Evolutionary conservation across 2,888 invertebrate genomes (phyloP), one percentile per base, ranked within the genome.

Genomic region (Zaprionus obscuricornis): DNA sequence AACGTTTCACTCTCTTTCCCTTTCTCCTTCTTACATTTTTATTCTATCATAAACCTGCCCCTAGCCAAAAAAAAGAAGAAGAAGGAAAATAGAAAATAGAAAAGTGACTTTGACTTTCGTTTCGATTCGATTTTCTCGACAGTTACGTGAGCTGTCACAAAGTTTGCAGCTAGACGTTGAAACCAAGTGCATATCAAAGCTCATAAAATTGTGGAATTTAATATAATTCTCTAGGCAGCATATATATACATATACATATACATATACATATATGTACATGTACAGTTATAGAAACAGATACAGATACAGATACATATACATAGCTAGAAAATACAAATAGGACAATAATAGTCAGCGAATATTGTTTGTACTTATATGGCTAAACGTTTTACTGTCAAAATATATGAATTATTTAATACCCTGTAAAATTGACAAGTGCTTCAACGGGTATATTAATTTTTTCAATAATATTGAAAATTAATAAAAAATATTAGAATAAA

Each of bases 81-180:
- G n/a, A n/a, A n/a, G n/a, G n/a, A n/a, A n/a, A n/a, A n/a, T n/a
- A n/a, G n/a, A n/a, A n/a, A n/a, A n/a, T n/a, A n/a, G n/a, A n/a
- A n/a, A 20, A 18, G 13, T 36, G 24, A 20, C 17, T 45, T 37
- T 39, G 13, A 11, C n/a, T n/a, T n/a, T 17, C 7, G 45, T 14
- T 0, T 13, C n/a, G n/a, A 24, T 29, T 45, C 42, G 40, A 45
- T 51, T 50, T 31, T 40, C n/a, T 26, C n/a, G 17, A 26, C 40
- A 37, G 24, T 49, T 64, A 67, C 69, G 67, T 67, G 64, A 64
- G 64, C 49, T 64, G 64, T 58, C 57, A 31, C 16, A 67, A n/a
- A 31, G 6, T 47, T 57, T n/a, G 5, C 5, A 26, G 14, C 14
- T 26, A n/a, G n/a, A n/a, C n/a, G 39, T 46, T 20, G 37, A 24